Conservation (phyloP, 2,888 invertebrate genomes). For the Boloria selene region DNA sequence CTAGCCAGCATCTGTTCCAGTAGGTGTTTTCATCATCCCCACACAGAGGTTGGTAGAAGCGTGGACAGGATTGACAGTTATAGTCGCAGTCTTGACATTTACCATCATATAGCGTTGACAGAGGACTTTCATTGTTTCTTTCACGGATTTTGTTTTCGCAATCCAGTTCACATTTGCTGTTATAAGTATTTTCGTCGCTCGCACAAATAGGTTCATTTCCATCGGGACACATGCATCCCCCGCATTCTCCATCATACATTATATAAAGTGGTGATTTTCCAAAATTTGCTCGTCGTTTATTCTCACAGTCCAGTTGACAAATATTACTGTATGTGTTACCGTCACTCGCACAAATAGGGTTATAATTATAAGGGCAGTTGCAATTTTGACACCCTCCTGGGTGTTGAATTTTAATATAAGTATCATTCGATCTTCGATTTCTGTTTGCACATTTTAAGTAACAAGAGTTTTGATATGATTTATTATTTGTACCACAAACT, state of each 20-base stretch:
- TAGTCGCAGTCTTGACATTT: constrained; percentile 29
- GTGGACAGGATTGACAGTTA: constrained; percentile 39
- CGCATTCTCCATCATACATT: constrained; percentile 39
- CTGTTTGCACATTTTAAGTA: constrained; percentile 37
- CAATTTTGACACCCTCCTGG: constrained; percentile 38
- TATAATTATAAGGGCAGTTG: constrained; percentile 23
- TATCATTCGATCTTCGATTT: constrained; percentile 8
- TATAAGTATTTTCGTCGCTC: constrained; percentile 46
- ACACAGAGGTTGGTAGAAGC: constrained; percentile 41
- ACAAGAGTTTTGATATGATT: constrained; percentile 37
- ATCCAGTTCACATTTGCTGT: constrained; percentile 42
- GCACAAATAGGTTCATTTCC: constrained; percentile 45
- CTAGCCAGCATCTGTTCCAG: constrained; percentile 46
- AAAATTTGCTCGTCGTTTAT: constrained; percentile 42
- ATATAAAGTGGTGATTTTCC: constrained; percentile 27
- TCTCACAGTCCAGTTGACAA: constrained; percentile 49
- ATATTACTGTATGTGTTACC: constrained; percentile 48
- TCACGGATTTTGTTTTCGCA: constrained; percentile 42
- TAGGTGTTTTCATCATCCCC: constrained; percentile 46
- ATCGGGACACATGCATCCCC: constrained; percentile 33
- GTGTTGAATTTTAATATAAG: constrained; percentile 38
- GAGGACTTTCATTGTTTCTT: constrained; percentile 8
- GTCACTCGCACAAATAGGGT: constrained; percentile 49
- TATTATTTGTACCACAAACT: constrained; percentile 38
- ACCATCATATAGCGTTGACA: constrained; percentile 24